Conservation (phyloP, 2,797 vertebrate genomes). For the Botia almorhae region DNA sequence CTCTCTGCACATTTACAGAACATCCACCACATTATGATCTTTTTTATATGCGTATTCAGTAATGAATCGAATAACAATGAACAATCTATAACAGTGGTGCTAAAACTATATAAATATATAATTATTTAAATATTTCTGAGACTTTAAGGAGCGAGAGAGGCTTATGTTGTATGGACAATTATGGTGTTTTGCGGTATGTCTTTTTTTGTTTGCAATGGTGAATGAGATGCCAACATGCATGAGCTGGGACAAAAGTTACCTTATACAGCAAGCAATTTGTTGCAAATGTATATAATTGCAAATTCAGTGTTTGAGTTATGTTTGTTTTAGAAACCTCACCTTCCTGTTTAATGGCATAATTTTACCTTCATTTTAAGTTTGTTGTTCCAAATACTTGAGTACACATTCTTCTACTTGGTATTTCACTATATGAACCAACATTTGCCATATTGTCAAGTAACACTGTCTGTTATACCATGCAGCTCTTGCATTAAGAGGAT, state of each 20-base stretch:
- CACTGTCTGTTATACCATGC: neutral
- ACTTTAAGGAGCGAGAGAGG: constrained; percentile 71
- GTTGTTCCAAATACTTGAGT: constrained; percentile 37
- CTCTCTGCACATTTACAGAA: constrained; percentile 58
- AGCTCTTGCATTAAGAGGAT: neutral
- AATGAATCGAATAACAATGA: constrained; percentile 79
- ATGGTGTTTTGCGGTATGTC: constrained; percentile 72
- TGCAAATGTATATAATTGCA: constrained; percentile 71
- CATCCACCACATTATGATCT: constrained; percentile 67
- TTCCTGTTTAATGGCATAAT: constrained; percentile 63
- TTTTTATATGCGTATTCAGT: constrained; percentile 78
- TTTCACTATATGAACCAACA: constrained; percentile 1
- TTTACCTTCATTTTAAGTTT: neutral
- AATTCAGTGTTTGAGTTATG: constrained; percentile 67
- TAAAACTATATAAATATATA: constrained; percentile 76
- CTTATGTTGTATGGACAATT: constrained; percentile 75
- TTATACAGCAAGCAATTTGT: constrained; percentile 60
- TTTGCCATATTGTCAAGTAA: constrained; percentile 1
- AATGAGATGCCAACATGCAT: constrained; percentile 70
- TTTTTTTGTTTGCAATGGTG: constrained; percentile 57
- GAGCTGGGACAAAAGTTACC: constrained; percentile 62
- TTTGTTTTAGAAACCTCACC: constrained; percentile 64
- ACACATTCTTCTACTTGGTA: constrained; percentile 62
- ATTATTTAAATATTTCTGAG: constrained; percentile 82
- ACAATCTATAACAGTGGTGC: constrained; percentile 84